A percentile compares a stretch with the other conserved stretches of the same genome.
These are phyloP conservation scores for Fragum fragum DNA, from an alignment of 2,888 invertebrate species.

Conservation along the genomic window DNA sequence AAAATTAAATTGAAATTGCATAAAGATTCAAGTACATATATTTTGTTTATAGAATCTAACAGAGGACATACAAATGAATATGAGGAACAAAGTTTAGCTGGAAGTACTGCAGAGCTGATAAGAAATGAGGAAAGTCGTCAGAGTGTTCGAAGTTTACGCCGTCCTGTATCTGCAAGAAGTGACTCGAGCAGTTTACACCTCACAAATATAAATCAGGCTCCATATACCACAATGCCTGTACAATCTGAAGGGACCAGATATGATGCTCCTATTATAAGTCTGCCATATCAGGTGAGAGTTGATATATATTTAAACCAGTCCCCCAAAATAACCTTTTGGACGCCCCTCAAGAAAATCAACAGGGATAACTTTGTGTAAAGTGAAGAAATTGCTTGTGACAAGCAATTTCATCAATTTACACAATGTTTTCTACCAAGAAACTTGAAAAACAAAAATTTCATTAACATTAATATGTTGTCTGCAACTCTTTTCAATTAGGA, in stretches of 20 bases:
- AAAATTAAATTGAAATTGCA: too few relatives aligned
- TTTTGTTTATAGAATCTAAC: conserved; percentile 3
- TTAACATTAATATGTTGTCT: too few relatives aligned
- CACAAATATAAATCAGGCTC: conserved; percentile 25
- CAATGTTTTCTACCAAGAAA: too few relatives aligned
- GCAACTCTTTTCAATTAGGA: too few relatives aligned
- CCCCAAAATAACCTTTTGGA: too few relatives aligned
- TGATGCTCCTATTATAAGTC: conserved; percentile 60
- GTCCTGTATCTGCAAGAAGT: conserved; percentile 2
- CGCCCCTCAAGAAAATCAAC: too few relatives aligned
- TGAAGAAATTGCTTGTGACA: too few relatives aligned
- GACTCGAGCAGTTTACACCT: conserved; percentile 47
- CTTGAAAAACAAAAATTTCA: too few relatives aligned
- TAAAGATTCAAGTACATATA: too few relatives aligned
- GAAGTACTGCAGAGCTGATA: conserved; percentile 78
- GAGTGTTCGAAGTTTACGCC: conserved; percentile 10
- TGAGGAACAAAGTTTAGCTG: conserved; percentile 78
- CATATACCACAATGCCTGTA: conserved; percentile 32
- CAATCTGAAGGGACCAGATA: conserved; percentile 3
- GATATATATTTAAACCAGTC: too few relatives aligned
- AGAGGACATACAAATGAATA: conserved; percentile 20
- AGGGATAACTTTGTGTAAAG: too few relatives aligned
- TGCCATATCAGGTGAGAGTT: conserved; percentile 58
- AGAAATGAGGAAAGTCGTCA: conserved; percentile 45
- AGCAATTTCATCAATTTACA: too few relatives aligned